A percentile compares a stretch with the other conserved stretches of the same genome.
Evolutionary conservation across 2,888 invertebrate species (phyloP).

Genomic region (Vesta saturnalis): DNA sequence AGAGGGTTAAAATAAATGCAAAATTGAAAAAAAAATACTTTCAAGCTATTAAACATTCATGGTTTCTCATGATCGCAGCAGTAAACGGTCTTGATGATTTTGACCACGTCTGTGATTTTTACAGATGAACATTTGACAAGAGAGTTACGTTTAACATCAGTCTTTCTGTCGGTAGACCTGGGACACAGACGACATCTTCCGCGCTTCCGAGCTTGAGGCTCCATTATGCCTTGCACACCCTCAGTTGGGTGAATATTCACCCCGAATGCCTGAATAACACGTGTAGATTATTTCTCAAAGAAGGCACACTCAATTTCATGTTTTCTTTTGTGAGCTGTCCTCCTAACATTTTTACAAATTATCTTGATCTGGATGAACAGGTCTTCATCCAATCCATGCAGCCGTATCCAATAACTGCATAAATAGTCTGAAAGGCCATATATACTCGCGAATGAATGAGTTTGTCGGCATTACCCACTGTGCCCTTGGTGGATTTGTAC

Average conservation of each 20-base stretch:
- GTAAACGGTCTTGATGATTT: not conserved
- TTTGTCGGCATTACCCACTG: not conserved
- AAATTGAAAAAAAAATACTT: no score
- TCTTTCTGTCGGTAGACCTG: no score
- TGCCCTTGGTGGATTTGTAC: not conserved
- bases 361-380: not conserved
- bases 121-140: no score
- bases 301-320: not conserved
- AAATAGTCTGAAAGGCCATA: not conserved
- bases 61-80: not conserved
- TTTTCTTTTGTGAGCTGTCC: not conserved
- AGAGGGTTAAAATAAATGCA: no score
- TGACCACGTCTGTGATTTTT: not conserved
- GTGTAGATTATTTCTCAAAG: not conserved
- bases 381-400: not conserved
- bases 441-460: not conserved
- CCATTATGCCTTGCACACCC: not conserved
- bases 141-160: not conserved
- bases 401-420: not conserved
- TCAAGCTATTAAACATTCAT: no score
- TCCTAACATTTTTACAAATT: not conserved
- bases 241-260: not conserved
- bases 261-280: not conserved
- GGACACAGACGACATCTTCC: not conserved
- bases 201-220: not conserved